Evolutionary conservation across 2,797 vertebrate species (phyloP), one percentile per base, ranked within the genome.

Genomic region (Ptychadena robeensis): DNA sequence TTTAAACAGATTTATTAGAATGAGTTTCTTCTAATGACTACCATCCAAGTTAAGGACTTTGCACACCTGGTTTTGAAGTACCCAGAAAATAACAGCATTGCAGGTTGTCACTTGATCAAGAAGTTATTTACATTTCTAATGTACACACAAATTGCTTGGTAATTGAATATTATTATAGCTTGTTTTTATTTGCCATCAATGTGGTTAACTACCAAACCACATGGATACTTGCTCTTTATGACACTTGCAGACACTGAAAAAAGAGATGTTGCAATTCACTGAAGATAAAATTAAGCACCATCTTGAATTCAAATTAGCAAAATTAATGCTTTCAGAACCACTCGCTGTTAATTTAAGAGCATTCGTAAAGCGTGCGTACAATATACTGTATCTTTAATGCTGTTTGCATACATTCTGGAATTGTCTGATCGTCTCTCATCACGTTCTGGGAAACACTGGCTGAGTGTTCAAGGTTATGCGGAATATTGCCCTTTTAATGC

Each of bases 151-250:
- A 77, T 77, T 22, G 48, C 28, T 64, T 65, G 37, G 65, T 70
- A 76, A 77, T 70, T 76, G 59, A 63, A 77, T 76, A 76, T 77
- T 71, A 77, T 64, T 44, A 69, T 28, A 30, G 65, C 73, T 28
- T 40, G 37, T 72, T 72, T 79, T 69, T 53, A 48, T 53, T 35
- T 64, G 18, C 57, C 35, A 79, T 37, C 69, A 66, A 31, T 28
- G 48, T 67, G 34, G 75, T 79, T 72, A 67, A 73, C 40, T 66
- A 32, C 38, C 44, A 77, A 69, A 67, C 71, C 71, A 27, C 73
- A 93, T 91, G 90, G 86, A 83, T 87, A 90, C 90, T 90, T 91
- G 91, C 87, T 91, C 87, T 91, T 90, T 91, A 90, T 82, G 81
- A 67, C 85, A 90, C 73, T 69, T 63, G 37, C 66, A 69, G 44